These are phyloP conservation scores for Pionites leucogaster DNA, from an alignment of 2,113 vertebrate species.

Conservation along the genomic window DNA sequence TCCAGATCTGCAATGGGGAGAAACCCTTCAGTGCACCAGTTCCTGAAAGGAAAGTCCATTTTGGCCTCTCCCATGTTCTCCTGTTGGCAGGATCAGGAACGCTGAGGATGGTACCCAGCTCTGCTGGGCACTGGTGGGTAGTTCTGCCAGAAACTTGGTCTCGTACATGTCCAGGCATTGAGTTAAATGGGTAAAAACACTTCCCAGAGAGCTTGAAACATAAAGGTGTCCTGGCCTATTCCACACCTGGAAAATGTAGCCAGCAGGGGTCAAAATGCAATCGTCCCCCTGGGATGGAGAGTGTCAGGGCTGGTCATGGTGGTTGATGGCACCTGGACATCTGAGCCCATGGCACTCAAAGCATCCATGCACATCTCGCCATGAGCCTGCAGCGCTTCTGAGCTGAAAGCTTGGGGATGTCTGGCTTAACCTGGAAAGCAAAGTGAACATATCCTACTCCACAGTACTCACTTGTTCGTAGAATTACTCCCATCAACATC, in stretches of 20 bases:
- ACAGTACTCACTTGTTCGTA: not conserved
- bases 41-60: not conserved
- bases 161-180: not conserved
- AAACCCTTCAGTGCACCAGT: not conserved
- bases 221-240: not conserved
- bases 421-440: not conserved
- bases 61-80: not conserved
- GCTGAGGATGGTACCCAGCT: not conserved
- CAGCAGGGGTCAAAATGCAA: not conserved
- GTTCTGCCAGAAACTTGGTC: not conserved
- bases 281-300: no score
- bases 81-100: not conserved
- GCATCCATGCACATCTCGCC: accelerated
- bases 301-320: not conserved
- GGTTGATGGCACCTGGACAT: not conserved
- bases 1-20: not conserved
- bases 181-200: not conserved
- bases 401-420: not conserved
- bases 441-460: not conserved
- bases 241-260: not conserved
- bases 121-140: not conserved
- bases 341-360: accelerated
- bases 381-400: not conserved
- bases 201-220: not conserved
- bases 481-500: not conserved